These are phyloP conservation scores for Pseudolaguvia tuberculata DNA, from an alignment of 2,113 vertebrate genomes.

Conservation along the genomic window DNA sequence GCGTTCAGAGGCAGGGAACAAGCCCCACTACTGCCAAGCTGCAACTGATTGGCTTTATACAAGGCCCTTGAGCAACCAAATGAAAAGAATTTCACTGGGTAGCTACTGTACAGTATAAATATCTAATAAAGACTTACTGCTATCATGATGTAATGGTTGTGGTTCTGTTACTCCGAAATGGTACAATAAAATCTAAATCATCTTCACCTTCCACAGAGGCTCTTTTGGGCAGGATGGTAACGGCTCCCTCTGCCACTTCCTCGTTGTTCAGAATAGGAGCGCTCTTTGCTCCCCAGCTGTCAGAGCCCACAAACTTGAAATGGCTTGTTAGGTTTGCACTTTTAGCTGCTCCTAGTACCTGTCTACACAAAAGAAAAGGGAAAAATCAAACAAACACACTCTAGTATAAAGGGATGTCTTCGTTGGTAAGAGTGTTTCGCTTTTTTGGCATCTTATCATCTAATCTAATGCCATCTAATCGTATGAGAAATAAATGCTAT, in stretches of 20 bases:
- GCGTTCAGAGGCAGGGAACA: too few species aligned
- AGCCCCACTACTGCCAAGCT: too few species aligned
- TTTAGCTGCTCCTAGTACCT: constrained; percentile 76
- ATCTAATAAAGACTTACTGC: too few species aligned
- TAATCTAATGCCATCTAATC: not conserved
- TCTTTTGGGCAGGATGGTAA: constrained; percentile 84
- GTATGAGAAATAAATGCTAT: not conserved
- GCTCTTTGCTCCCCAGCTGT: constrained; percentile 90
- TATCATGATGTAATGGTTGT: not conserved
- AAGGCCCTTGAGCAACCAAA: too few species aligned
- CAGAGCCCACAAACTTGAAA: constrained; percentile 88
- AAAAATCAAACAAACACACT: not conserved
- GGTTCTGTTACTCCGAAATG: not conserved
- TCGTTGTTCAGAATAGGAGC: constrained; percentile 78
- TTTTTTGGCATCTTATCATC: too few species aligned
- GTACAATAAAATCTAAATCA: not conserved
- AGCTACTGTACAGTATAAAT: too few species aligned
- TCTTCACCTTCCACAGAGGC: constrained; percentile 75
- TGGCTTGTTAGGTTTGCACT: constrained; percentile 81
- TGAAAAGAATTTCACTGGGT: too few species aligned
- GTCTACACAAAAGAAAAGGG: constrained; percentile 57
- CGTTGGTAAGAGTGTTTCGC: not conserved
- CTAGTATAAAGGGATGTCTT: not conserved
- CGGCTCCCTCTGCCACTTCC: constrained; percentile 76
- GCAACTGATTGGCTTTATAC: too few species aligned